These are phyloP conservation scores for Rhinella marina DNA, from an alignment of 2,797 vertebrate genomes.

Conservation along the genomic window DNA sequence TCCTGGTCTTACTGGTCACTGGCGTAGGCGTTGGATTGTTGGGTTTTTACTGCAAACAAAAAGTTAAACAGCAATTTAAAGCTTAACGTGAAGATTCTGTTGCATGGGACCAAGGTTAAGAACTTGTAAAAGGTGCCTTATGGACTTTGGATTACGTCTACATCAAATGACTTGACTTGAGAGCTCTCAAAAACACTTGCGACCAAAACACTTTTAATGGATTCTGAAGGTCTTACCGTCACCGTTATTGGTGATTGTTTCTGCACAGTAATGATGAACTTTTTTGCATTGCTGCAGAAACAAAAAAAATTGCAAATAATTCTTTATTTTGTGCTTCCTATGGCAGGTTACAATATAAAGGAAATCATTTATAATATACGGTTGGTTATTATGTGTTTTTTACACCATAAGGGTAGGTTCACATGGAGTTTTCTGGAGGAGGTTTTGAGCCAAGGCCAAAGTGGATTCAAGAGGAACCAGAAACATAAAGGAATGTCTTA, in stretches of 20 bases:
- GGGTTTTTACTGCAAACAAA: conserved; percentile 73
- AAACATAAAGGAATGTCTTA: no score
- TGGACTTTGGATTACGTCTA: not conserved
- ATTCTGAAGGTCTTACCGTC: not conserved
- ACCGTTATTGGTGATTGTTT: conserved; percentile 22
- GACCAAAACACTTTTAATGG: not conserved
- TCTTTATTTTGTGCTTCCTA: conserved; percentile 52
- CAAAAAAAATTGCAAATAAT: not conserved
- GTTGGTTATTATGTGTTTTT: not conserved
- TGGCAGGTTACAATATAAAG: conserved; percentile 45
- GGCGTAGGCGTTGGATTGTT: conserved; percentile 70
- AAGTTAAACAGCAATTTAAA: conserved; percentile 75
- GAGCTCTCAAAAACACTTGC: not conserved
- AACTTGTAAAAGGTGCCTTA: not conserved
- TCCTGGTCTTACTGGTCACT: conserved; percentile 68
- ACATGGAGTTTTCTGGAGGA: no score
- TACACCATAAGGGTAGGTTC: no score
- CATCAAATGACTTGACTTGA: not conserved
- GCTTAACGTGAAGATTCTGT: conserved; percentile 64
- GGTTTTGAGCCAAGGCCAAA: no score
- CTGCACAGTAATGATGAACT: not conserved
- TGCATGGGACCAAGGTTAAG: not conserved
- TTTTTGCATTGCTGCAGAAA: not conserved
- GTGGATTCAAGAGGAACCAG: no score
- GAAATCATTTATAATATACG: conserved; percentile 6